A percentile compares a stretch with the other conserved stretches of the same genome.
phyloP scores from a whole-genome alignment of 2,888 invertebrate species.

The Sinodicranocentrus sp. region DNA sequence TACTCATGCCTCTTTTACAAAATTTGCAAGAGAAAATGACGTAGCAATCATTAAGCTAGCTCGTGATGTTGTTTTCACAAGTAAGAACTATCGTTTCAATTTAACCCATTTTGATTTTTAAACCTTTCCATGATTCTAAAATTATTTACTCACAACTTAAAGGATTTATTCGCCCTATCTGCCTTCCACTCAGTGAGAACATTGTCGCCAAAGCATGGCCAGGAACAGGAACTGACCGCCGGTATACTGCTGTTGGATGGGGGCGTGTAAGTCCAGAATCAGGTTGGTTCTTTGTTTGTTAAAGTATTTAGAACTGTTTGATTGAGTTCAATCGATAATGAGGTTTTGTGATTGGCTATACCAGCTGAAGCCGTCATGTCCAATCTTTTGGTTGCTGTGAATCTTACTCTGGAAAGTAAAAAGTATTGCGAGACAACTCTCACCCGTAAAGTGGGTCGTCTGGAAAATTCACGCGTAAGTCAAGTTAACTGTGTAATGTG shows the following conservation, averaged over 20 bases:
- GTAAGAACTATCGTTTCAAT: slow-evolving; percentile 4
- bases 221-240: slow-evolving; percentile 24
- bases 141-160: too few species aligned
- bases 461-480: slow-evolving; percentile 61
- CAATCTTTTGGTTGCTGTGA: slow-evolving; percentile 58
- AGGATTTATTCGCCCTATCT: slow-evolving; percentile 66
- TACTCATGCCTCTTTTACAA: slow-evolving; percentile 70
- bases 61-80: slow-evolving; percentile 6
- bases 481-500: too few species aligned
- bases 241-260: slow-evolving; percentile 61
- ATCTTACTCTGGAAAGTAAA: slow-evolving; percentile 49
- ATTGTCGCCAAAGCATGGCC: slow-evolving; percentile 29
- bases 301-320: neutral
- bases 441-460: slow-evolving; percentile 31
- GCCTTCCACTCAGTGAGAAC: slow-evolving; percentile 53
- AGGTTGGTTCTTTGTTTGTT: too few species aligned
- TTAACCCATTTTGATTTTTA: too few species aligned
- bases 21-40: slow-evolving; percentile 68
- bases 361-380: slow-evolving; percentile 32
- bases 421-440: slow-evolving; percentile 51
- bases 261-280: slow-evolving; percentile 33
- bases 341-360: neutral
- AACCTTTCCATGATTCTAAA: too few species aligned
- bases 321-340: neutral
- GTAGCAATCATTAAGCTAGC: slow-evolving; percentile 48